A percentile compares a stretch with the other conserved stretches of the same genome.
phyloP scores from a whole-genome alignment of 1,140 invertebrate species.

The Chlorops oryzae region DNA sequence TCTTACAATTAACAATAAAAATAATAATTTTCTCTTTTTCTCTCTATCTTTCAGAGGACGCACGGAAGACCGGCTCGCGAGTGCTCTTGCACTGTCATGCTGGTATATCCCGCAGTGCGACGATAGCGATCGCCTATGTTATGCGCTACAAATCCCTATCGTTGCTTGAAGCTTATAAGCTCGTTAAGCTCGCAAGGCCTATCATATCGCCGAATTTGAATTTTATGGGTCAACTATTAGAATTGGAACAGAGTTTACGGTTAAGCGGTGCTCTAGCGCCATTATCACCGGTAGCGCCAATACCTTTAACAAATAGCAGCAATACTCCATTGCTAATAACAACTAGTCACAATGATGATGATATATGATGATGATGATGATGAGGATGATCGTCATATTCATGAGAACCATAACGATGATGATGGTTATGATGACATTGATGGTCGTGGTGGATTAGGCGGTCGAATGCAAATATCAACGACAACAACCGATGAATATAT shows the following conservation, averaged over 20 bases:
- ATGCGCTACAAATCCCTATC: constrained; percentile 82
- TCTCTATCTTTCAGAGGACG: constrained; percentile 72
- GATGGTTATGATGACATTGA: constrained; percentile 1
- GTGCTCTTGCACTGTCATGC: constrained; percentile 94
- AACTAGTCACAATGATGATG: constrained; percentile 7
- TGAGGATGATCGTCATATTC: background rate
- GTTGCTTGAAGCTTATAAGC: constrained; percentile 85
- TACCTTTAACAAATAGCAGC: constrained; percentile 6
- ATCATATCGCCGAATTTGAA: constrained; percentile 96
- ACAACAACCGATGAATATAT: constrained; percentile 21
- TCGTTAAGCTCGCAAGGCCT: constrained; percentile 76
- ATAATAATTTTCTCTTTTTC: constrained; percentile 14
- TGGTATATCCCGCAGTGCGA: constrained; percentile 89
- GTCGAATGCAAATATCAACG: constrained; percentile 7
- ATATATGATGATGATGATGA: constrained; percentile 1
- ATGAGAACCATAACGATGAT: background rate
- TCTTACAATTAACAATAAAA: no score
- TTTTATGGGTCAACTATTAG: constrained; percentile 91
- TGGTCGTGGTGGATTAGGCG: constrained; percentile 16
- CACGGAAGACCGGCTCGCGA: constrained; percentile 66
- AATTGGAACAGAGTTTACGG: constrained; percentile 70
- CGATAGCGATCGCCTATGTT: constrained; percentile 90
- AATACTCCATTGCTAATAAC: constrained; percentile 7
- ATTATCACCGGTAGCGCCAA: constrained; percentile 15
- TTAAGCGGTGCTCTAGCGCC: constrained; percentile 47